Base-by-base conservation (phyloP, 2,797 vertebrate genomes). In the Acanthis flammea region DNA sequence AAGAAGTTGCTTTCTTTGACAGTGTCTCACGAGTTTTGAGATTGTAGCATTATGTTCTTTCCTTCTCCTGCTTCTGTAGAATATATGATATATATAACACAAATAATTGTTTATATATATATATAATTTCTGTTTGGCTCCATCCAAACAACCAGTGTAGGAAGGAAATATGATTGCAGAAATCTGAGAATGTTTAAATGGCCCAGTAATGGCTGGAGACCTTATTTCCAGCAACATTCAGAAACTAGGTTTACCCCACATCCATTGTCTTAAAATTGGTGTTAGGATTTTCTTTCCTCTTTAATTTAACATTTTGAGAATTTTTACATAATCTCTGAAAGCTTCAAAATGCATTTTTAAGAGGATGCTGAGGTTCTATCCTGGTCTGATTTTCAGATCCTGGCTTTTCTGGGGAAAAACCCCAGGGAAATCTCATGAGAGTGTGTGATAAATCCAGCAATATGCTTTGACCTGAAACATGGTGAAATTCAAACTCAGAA, bases 391-490 rank as follows among this genome's bases (percentile, higher is more conserved):
- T 92, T 80, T 74, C 30, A 71, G 45, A 63, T 67, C 13, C 42
- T 67, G 54, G 10, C 6, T 68, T 62, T 50, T 33, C 35, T 74
- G 35, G 54, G 42, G 68, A 72, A 71, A 45, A 53, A 10, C 0
- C 0, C 4, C 13, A 7, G 10, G 55, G 37, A 63, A 79, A 72
- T 66, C 7, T 74, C 14, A 0, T 57, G 30, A 70, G 37, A 63
- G 2, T 55, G 3, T 84, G 21, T 51, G 24, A 81, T 75, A 68
- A 86, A 62, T 70, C 30, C 28, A 8, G 25, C 35, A 72, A 30
- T 83, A 42, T 41, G 6, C 22, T 74, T 48, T 58, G 21, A 74
- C 27, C 23, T 66, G 48, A 84, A 84, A 60, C 23, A 65, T 0
- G 1, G 33, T 60, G 21, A 71, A 70, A 79, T 80, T 66, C 23